phyloP scores from a whole-genome alignment of 1,140 invertebrate species.

The Pantala flavescens region DNA sequence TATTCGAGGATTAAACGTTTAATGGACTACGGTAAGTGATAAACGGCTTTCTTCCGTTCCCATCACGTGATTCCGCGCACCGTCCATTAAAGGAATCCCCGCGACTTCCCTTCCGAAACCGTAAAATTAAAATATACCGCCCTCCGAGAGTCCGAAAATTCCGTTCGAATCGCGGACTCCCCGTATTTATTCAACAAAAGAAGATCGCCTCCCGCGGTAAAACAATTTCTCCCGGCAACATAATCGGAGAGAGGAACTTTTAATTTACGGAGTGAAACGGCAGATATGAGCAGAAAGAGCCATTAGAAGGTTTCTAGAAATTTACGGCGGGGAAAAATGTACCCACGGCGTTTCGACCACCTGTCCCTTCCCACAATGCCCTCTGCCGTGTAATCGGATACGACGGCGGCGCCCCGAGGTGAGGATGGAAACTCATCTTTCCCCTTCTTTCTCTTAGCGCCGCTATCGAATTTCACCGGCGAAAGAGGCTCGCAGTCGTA shows the following conservation, averaged over 20 bases:
- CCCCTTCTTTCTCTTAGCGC: neutral
- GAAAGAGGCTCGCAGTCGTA: neutral
- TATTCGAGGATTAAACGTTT: too few species aligned
- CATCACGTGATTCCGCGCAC: too few species aligned
- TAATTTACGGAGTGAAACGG: neutral
- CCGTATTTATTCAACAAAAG: too few species aligned
- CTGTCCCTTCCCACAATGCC: neutral
- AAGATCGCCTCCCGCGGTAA: too few species aligned
- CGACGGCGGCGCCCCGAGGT: neutral
- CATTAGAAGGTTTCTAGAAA: neutral
- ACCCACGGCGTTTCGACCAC: neutral
- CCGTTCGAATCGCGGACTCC: too few species aligned
- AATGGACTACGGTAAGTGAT: too few species aligned
- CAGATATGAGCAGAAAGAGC: neutral
- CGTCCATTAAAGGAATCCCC: too few species aligned
- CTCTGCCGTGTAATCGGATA: neutral
- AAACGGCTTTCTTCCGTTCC: too few species aligned
- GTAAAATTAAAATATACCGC: too few species aligned
- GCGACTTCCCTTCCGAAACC: too few species aligned
- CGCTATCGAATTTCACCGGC: neutral
- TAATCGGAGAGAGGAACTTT: neutral
- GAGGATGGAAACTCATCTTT: neutral
- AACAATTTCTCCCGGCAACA: too few species aligned
- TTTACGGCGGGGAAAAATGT: neutral
- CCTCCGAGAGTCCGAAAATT: too few species aligned